Percentiles rank a stretch among this genome's conserved stretches.
phyloP scores from a whole-genome alignment of 2,888 invertebrate species.

The Poecilus cupreus region DNA sequence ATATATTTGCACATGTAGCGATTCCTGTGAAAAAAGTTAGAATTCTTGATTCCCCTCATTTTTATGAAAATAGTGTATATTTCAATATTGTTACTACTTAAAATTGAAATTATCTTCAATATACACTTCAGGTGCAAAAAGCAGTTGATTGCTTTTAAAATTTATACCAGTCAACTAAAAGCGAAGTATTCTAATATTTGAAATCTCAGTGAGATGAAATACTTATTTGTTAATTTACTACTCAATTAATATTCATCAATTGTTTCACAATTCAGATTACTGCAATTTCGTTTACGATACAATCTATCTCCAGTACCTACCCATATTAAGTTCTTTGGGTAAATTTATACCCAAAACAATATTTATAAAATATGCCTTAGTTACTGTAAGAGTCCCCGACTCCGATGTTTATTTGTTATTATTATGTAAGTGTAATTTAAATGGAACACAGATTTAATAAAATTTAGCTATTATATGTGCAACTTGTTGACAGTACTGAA shows the following conservation, averaged over 20 bases:
- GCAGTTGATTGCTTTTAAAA: conserved; percentile 28
- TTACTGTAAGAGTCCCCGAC: conserved; percentile 12
- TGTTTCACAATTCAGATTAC: conserved; percentile 1
- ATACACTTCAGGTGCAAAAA: conserved; percentile 41
- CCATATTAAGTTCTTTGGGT: conserved; percentile 6
- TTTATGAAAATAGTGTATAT: conserved; percentile 21
- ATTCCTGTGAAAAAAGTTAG: conserved; percentile 46
- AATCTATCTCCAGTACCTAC: conserved; percentile 26
- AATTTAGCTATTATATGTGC: conserved; percentile 59
- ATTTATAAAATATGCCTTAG: conserved; percentile 47
- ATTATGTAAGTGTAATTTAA: conserved; percentile 55
- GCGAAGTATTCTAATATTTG: conserved; percentile 29
- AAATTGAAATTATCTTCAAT: background rate
- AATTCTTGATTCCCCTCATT: conserved; percentile 35
- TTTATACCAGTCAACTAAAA: conserved; percentile 25
- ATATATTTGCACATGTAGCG: conserved; percentile 45
- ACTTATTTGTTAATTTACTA: background rate
- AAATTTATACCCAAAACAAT: conserved; percentile 10
- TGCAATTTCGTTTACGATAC: background rate
- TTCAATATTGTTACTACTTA: background rate
- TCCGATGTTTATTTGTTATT: conserved; percentile 47
- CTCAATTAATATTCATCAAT: background rate
- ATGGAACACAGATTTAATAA: conserved; percentile 54
- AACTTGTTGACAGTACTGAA: conserved; percentile 59
- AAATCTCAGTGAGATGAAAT: background rate